Evolutionary conservation across 2,888 invertebrate genomes (phyloP).

Genomic region (Galeruca laticollis): DNA sequence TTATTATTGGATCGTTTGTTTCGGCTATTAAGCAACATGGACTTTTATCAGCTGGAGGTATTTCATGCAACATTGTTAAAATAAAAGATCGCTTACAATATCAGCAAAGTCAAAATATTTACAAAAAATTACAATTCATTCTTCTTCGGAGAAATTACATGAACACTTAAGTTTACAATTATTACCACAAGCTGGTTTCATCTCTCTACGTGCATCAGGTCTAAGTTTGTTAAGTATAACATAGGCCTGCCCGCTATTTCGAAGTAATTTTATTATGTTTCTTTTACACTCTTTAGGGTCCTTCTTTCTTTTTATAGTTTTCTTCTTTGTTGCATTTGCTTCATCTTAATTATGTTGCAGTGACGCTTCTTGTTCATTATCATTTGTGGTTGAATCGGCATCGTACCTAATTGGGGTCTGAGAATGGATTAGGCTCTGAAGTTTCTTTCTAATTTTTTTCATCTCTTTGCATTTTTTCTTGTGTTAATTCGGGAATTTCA

Average conservation of each 20-base stretch:
- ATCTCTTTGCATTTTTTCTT: background rate
- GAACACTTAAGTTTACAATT: slow-evolving; percentile 20
- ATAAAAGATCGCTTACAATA: slow-evolving; percentile 4
- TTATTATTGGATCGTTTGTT: slow-evolving; percentile 20
- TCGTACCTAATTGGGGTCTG: slow-evolving; percentile 19
- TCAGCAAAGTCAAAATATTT: slow-evolving; percentile 9
- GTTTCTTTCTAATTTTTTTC: background rate
- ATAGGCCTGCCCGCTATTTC: slow-evolving; percentile 21
- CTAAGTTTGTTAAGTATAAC: slow-evolving; percentile 10
- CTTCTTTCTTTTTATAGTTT: slow-evolving; percentile 17
- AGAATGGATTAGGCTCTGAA: slow-evolving; percentile 9
- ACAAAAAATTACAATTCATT: background rate
- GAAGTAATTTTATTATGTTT: slow-evolving; percentile 21
- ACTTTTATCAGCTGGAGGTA: background rate
- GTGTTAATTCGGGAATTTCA: background rate
- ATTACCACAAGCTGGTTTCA: slow-evolving; percentile 13
- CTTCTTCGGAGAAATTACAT: slow-evolving; percentile 5
- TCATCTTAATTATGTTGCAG: background rate
- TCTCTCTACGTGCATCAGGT: slow-evolving; percentile 10
- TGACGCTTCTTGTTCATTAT: slow-evolving; percentile 9
- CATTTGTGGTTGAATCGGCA: background rate
- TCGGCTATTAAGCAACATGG: background rate
- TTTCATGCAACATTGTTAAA: slow-evolving; percentile 8
- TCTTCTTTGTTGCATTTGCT: slow-evolving; percentile 10
- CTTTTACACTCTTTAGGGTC: slow-evolving; percentile 8